A percentile compares a stretch with the other conserved stretches of the same genome.
phyloP scores from a whole-genome alignment of 1,140 invertebrate genomes.

The Melanaphis sacchari region DNA sequence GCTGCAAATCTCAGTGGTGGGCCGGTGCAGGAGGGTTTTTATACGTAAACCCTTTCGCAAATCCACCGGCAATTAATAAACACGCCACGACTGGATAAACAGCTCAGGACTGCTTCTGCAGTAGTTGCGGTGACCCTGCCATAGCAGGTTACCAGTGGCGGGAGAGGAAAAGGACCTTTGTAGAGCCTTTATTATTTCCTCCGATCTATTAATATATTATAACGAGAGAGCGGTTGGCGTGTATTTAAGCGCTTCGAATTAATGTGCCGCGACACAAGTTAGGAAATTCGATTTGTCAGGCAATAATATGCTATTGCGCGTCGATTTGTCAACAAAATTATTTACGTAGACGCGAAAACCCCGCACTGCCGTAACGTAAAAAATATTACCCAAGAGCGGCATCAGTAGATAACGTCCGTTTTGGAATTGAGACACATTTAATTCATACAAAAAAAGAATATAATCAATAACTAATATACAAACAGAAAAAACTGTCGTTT shows the following conservation, averaged over 20 bases:
- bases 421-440: neutral
- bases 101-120: neutral
- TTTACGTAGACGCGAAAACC: neutral
- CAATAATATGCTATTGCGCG: slow-evolving; percentile 6
- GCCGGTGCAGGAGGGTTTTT: neutral
- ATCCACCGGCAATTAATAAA: slow-evolving; percentile 35
- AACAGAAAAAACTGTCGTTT: neutral
- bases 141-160: neutral
- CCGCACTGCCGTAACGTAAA: neutral
- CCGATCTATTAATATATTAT: slow-evolving; percentile 25
- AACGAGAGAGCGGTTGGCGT: neutral
- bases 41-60: neutral
- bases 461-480: neutral
- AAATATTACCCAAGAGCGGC: neutral
- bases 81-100: neutral
- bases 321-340: slow-evolving; percentile 40
- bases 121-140: neutral
- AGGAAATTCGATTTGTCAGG: slow-evolving; percentile 19
- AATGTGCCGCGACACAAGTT: slow-evolving; percentile 32
- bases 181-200: neutral
- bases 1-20: neutral
- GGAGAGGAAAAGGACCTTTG: neutral
- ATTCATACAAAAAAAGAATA: neutral
- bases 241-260: slow-evolving; percentile 5
- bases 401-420: neutral